phyloP scores from a whole-genome alignment of 2,113 vertebrate genomes.

The Casuarius casuarius region DNA sequence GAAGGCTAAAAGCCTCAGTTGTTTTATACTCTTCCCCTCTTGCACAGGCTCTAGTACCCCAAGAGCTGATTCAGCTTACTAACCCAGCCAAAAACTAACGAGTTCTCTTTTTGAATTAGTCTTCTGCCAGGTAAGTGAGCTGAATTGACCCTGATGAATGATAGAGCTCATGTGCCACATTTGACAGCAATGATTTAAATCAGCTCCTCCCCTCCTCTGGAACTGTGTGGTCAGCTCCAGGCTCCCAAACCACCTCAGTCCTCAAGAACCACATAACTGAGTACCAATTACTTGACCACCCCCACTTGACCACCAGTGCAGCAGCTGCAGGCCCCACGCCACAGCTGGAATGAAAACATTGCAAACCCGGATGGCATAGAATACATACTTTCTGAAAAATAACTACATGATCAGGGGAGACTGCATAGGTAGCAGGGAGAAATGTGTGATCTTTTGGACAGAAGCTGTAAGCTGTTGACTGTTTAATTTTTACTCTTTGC shows the following conservation, averaged over 20 bases:
- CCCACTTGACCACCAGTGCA: no score
- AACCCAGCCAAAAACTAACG: no score
- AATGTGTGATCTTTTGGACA: not conserved
- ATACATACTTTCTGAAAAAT: not conserved
- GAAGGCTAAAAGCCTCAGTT: not conserved
- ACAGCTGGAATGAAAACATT: not conserved
- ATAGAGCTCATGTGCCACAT: no score
- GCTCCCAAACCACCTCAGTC: not conserved
- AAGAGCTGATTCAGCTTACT: not conserved
- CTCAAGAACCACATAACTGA: not conserved
- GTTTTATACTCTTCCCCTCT: not conserved
- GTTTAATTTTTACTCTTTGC: not conserved
- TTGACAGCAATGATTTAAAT: no score
- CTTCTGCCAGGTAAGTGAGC: no score
- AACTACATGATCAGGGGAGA: not conserved
- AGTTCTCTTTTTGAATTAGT: no score
- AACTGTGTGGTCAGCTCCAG: no score
- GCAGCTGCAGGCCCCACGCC: no score
- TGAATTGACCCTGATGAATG: no score
- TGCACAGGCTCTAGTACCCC: no score
- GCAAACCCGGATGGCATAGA: not conserved
- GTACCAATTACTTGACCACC: not conserved
- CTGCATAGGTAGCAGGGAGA: not conserved
- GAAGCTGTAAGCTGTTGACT: no score
- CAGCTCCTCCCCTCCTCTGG: no score